phyloP scores from a whole-genome alignment of 2,797 vertebrate species.

The Steatocranus sp. region DNA sequence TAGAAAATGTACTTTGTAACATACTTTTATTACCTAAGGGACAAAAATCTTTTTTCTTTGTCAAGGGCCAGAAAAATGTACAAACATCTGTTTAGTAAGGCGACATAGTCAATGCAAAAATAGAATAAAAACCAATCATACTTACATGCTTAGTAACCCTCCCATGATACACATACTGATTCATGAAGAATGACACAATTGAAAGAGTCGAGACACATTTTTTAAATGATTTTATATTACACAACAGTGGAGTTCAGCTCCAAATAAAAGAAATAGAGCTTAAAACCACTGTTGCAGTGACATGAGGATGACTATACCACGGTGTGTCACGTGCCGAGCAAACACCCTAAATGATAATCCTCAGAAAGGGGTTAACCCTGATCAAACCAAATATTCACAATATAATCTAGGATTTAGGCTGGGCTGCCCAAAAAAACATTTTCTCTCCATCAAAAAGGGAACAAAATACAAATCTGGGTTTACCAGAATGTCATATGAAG shows the following conservation, averaged over 20 bases:
- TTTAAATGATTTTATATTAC: background rate
- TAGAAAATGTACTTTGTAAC: background rate
- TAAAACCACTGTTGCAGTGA: constrained; percentile 11
- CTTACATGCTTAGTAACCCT: background rate
- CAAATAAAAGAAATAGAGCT: background rate
- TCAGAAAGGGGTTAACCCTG: constrained; percentile 56
- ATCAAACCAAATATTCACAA: constrained; percentile 67
- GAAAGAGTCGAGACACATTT: background rate
- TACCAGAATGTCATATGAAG: constrained; percentile 20
- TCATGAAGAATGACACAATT: background rate
- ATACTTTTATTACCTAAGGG: background rate
- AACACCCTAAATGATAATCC: constrained; percentile 54
- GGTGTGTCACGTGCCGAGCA: constrained; percentile 37
- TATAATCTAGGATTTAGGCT: constrained; percentile 66
- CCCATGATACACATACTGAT: background rate
- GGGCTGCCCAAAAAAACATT: constrained; percentile 40
- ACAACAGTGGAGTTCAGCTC: background rate
- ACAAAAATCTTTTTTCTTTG: background rate
- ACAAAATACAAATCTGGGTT: constrained; percentile 47
- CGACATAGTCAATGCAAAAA: background rate
- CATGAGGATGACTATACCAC: constrained; percentile 19
- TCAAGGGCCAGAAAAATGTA: background rate
- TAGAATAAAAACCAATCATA: background rate
- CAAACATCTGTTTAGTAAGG: background rate
- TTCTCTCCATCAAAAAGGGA: background rate